A percentile compares a stretch with the other conserved stretches of the same genome.
phyloP scores from a whole-genome alignment of 2,888 invertebrate species.

The Leuctra nigra region DNA sequence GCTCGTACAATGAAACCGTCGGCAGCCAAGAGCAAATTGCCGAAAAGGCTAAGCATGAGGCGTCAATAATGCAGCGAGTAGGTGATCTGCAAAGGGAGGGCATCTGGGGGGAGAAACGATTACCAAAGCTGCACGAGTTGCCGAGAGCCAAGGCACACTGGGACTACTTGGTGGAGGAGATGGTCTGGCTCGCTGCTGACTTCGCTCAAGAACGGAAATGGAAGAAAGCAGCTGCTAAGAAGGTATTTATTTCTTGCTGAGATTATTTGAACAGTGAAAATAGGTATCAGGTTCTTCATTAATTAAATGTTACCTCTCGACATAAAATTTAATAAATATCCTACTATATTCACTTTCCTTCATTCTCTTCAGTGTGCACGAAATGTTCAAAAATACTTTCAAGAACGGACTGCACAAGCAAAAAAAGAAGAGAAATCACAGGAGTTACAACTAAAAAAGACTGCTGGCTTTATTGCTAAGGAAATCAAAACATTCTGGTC shows the following conservation, averaged over 20 bases:
- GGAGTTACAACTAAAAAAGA: slow-evolving; percentile 73
- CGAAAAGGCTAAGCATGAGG: slow-evolving; percentile 86
- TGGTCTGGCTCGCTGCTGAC: slow-evolving; percentile 97
- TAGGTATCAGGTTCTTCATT: too few relatives aligned
- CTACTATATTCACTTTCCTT: too few relatives aligned
- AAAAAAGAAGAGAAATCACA: slow-evolving; percentile 89
- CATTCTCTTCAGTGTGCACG: slow-evolving; percentile 69
- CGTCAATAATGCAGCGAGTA: slow-evolving; percentile 88
- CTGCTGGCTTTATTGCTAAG: slow-evolving; percentile 86
- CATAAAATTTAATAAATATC: too few relatives aligned
- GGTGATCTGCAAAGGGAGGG: slow-evolving; percentile 89
- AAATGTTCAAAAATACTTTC: slow-evolving; percentile 87
- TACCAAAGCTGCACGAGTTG: slow-evolving; percentile 90
- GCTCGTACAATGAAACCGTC: slow-evolving; percentile 30
- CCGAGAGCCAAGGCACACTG: slow-evolving; percentile 90
- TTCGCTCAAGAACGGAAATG: slow-evolving; percentile 97
- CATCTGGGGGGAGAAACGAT: slow-evolving; percentile 85
- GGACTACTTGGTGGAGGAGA: slow-evolving; percentile 98
- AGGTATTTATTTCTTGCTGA: slow-evolving; percentile 51
- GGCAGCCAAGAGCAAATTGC: slow-evolving; percentile 68
- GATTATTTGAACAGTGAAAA: background rate
- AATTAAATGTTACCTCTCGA: too few relatives aligned
- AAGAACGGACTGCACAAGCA: slow-evolving; percentile 83
- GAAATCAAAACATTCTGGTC: slow-evolving; percentile 93
- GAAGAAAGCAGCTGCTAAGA: slow-evolving; percentile 94